These are phyloP conservation scores for Rhodeus uyekii DNA, from an alignment of 2,797 vertebrate genomes.

Conservation along the genomic window DNA sequence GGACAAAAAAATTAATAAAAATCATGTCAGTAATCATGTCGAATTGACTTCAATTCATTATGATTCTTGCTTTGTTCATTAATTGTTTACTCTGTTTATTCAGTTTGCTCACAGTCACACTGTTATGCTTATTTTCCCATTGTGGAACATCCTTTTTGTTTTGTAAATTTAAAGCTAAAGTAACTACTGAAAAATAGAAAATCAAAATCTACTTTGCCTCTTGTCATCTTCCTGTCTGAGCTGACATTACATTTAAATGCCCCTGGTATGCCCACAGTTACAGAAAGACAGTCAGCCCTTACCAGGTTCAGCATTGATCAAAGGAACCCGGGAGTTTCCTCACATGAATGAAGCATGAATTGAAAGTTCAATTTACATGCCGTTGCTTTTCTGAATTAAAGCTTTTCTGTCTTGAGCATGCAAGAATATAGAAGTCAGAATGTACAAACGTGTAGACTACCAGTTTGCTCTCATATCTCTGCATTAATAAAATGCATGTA, in stretches of 20 bases:
- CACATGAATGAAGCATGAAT: background rate
- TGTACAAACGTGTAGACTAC: background rate
- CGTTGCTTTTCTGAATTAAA: background rate
- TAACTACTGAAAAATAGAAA: background rate
- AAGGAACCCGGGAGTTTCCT: conserved; percentile 2
- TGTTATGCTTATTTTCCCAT: background rate
- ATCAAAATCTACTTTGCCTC: background rate
- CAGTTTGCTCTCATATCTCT: background rate
- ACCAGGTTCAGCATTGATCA: background rate
- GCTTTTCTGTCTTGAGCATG: background rate
- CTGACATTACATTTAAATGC: background rate
- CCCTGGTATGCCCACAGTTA: background rate
- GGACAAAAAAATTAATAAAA: too few species aligned
- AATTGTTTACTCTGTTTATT: background rate
- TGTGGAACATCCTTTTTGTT: background rate
- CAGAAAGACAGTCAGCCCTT: background rate
- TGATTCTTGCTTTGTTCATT: background rate
- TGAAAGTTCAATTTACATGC: background rate
- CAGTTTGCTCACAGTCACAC: background rate
- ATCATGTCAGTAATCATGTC: too few species aligned
- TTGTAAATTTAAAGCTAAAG: background rate
- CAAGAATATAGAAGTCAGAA: background rate
- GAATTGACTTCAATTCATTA: too few species aligned
- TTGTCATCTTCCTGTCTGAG: background rate
- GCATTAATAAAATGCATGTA: conserved; percentile 19